Evolutionary conservation across 2,113 vertebrate genomes (phyloP).

Genomic region (Anser cygnoides): DNA sequence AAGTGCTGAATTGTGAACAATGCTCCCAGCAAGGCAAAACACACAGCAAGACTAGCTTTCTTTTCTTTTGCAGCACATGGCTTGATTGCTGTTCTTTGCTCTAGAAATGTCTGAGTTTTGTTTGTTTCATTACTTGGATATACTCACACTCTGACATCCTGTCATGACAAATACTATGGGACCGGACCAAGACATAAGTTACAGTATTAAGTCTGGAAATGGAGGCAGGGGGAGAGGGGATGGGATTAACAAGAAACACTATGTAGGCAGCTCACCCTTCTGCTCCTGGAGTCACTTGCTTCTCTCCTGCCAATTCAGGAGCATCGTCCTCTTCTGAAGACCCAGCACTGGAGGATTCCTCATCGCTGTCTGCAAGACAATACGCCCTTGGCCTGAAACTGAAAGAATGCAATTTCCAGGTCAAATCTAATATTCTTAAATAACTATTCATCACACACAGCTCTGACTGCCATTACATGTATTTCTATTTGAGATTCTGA

Average conservation of each 20-base stretch:
- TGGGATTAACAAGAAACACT: background rate
- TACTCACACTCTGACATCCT: background rate
- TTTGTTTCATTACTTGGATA: background rate
- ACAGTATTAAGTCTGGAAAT: background rate
- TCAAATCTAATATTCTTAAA: background rate
- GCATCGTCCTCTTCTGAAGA: slow-evolving; percentile 96
- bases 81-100: background rate
- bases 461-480: background rate
- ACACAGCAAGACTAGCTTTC: background rate
- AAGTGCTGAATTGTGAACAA: background rate
- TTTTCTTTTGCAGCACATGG: background rate
- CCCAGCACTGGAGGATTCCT: slow-evolving; percentile 97
- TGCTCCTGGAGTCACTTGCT: slow-evolving; percentile 79
- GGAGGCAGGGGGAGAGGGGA: rapidly evolving
- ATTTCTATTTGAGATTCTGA: background rate
- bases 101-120: rapidly evolving
- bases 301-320: slow-evolving; percentile 87
- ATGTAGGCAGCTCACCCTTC: slow-evolving; percentile 84
- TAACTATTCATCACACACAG: background rate
- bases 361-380: slow-evolving; percentile 96
- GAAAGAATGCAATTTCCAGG: slow-evolving; percentile 47
- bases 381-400: slow-evolving; percentile 90
- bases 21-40: background rate
- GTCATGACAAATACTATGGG: background rate
- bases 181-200: background rate